Evolutionary conservation across 2,888 invertebrate species (phyloP), one percentile per base, ranked within the genome.

Genomic region (Vesta saturnalis): DNA sequence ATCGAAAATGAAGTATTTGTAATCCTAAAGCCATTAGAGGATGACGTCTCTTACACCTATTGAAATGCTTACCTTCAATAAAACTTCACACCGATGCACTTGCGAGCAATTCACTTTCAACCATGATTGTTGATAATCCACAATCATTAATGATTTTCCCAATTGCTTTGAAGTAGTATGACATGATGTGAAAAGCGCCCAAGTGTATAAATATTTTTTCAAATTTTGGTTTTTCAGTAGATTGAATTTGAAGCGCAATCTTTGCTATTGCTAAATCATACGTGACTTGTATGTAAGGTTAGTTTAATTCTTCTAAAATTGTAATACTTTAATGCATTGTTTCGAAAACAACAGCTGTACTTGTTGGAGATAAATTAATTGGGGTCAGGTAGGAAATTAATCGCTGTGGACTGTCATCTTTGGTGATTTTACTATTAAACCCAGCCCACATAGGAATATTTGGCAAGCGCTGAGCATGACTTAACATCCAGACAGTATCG

Each of bases 331-430:
- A 19, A 39, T 60, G 21, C 66, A 73, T 59, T 19, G 71, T 73
- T 60, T 73, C 63, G 19, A 57, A 1, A 43, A 76, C 14, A n/a
- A n/a, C n/a, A 74, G 61, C 30, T n/a, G 3, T 49, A 63, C 76
- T 69, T 12, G 79, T 80, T n/a, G 79, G 78, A 14, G 80, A 79
- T 22, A 23, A 8, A 72, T 80, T 77, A 3, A 79, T 79, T 12
- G 78, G 70, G 5, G 79, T 76, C 1, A 79, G 47, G 64, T 80
- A 79, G 0, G 74, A 69, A 54, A 79, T 64, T 69, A 71, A 72
- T 70, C 79, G 78, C 43, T 67, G 67, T 8, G 49, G 66, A 23
- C 64, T 55, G 57, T 80, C 77, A 6, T 65, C 43, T 18, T 43
- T 12, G 43, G 10, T n/a, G 10, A 43, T 5, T 12, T 43, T 43